Evolutionary conservation across 2,888 invertebrate genomes (phyloP).

Genomic region (Ophraella communa): DNA sequence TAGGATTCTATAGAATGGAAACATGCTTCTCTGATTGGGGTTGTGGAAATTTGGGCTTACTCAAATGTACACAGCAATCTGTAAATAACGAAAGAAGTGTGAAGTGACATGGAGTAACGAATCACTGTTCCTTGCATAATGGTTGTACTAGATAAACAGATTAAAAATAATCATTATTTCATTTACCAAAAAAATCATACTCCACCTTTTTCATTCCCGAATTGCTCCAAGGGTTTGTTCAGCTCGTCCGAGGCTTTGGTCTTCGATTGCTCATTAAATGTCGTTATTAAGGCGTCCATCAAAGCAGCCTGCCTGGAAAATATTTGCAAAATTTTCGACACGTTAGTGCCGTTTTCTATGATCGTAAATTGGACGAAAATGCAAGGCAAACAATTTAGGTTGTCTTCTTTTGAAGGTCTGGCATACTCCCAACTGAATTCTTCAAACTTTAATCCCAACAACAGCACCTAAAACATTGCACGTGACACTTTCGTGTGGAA

Average conservation of each 20-base stretch:
- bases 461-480: slow-evolving; percentile 72
- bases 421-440: slow-evolving; percentile 94
- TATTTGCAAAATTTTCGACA: slow-evolving; percentile 81
- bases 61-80: too few relatives aligned
- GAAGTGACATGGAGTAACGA: too few relatives aligned
- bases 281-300: slow-evolving; percentile 86
- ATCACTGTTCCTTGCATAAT: too few relatives aligned
- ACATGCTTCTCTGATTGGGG: too few relatives aligned
- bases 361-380: slow-evolving; percentile 90
- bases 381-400: slow-evolving; percentile 87
- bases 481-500: too few relatives aligned
- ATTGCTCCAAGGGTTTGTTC: slow-evolving; percentile 55
- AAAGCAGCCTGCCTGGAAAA: slow-evolving; percentile 71
- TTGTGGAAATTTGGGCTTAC: too few relatives aligned
- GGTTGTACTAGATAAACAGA: too few relatives aligned
- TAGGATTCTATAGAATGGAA: too few relatives aligned
- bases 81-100: too few relatives aligned
- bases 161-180: slow-evolving; percentile 18
- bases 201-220: slow-evolving; percentile 52
- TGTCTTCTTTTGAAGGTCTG: slow-evolving; percentile 82
- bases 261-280: slow-evolving; percentile 80
- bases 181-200: background rate
- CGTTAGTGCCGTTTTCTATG: slow-evolving; percentile 76
- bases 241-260: slow-evolving; percentile 58
- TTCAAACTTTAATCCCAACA: slow-evolving; percentile 85